Base-by-base conservation (phyloP, 2,888 invertebrate genomes). In the Megamerina dolium region DNA sequence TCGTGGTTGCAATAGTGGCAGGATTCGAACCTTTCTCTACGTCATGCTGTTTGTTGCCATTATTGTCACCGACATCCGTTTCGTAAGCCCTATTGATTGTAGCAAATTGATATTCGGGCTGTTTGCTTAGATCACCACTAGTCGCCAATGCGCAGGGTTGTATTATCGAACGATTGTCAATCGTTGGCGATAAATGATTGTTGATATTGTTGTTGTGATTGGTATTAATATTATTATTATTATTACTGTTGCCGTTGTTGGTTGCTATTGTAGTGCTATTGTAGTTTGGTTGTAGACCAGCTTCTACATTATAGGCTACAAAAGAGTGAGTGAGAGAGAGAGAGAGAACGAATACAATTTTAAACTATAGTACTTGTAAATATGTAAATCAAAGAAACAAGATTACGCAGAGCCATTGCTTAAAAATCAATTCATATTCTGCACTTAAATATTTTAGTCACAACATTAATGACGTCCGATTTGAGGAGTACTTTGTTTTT, bases 291-390 rank as follows among this genome's bases (percentile, higher is more conserved):
- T 81, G 81, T 74, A 79, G 80, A 76, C 84, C 83, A 77, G 81
- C 81, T 78, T 84, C 87, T 85, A 87, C 87, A 87, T 87, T 85
- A 84, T 84, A 83, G 79, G 83, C 85, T 85, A 72, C 12, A 76
- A 65, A 19, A 26, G 12, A 12, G 21, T n/a, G 29, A 38, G 29
- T 2, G n/a, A 40, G 17, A 30, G 14, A 46, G 21, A 29, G n/a
- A 29, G 32, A 33, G 27, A 16, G 41, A 30, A 19, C 39, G 13
- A 26, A 8, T 9, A 31, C 39, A 16, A 19, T 19, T 17, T 34
- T 12, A 34, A 6, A 37, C n/a, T n/a, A 30, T 23, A 6, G 5
- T 6, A 38, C 36, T 14, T 10, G 1, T 19, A 39, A n/a, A 12
- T 33, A 12, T 35, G 17, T n/a, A n/a, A n/a, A n/a, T n/a, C n/a